Evolutionary conservation across 1,140 invertebrate genomes (phyloP).

Genomic region (Apis dorsata): DNA sequence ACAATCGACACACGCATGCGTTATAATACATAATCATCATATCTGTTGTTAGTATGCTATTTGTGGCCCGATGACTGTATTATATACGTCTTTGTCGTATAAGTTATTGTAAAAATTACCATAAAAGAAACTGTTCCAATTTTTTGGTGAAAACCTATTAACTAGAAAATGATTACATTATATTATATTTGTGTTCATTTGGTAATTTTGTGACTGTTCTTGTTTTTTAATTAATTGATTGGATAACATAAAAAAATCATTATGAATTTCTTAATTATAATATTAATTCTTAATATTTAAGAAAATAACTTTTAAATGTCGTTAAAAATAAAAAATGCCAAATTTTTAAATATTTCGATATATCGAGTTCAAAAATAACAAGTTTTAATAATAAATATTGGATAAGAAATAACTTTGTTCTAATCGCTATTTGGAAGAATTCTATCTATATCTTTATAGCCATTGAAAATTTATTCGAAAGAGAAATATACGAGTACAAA

Average conservation of each 20-base stretch:
- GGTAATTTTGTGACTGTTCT: not conserved
- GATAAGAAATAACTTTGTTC: constrained; percentile 11
- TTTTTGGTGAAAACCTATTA: not conserved
- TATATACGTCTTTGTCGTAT: constrained; percentile 11
- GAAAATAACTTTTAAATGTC: not conserved
- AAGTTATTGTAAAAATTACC: constrained; percentile 30
- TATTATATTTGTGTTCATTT: constrained; percentile 26
- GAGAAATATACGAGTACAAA: constrained; percentile 35
- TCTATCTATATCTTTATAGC: constrained; percentile 38
- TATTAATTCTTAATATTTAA: constrained; percentile 6
- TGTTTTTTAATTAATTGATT: constrained; percentile 15
- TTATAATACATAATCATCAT: constrained; percentile 45
- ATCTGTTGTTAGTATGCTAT: constrained; percentile 33
- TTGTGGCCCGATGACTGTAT: constrained; percentile 27
- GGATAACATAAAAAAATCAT: not conserved
- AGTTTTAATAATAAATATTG: not conserved
- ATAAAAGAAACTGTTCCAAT: constrained; percentile 15
- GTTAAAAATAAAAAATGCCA: not conserved
- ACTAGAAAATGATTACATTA: constrained; percentile 6
- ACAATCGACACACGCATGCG: constrained; percentile 34
- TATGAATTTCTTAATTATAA: not conserved
- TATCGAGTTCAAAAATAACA: not conserved
- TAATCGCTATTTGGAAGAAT: constrained; percentile 15
- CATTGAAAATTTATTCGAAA: constrained; percentile 36
- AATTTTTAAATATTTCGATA: not conserved